A percentile compares a stretch with the other conserved stretches of the same genome.
Conservation (phyloP, 2,888 invertebrate genomes). For the Noctua janthe region DNA sequence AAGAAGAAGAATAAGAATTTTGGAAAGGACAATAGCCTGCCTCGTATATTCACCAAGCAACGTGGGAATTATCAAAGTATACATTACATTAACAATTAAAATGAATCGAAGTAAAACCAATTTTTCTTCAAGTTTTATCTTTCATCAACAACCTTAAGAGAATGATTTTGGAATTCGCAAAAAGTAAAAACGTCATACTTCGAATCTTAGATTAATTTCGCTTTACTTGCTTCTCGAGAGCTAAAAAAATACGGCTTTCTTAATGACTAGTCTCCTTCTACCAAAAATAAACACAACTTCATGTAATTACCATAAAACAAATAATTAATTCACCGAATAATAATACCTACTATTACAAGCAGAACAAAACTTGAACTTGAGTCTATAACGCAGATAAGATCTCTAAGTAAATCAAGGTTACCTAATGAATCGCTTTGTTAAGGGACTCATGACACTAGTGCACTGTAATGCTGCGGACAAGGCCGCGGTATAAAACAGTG, state of each 20-base stretch:
- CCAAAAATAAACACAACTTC: conserved; percentile 1
- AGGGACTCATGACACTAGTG: conserved; percentile 49
- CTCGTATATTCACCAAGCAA: not conserved
- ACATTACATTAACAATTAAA: not conserved
- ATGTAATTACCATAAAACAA: conserved; percentile 10
- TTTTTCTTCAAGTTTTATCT: not conserved
- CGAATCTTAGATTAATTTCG: not conserved
- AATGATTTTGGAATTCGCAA: not conserved
- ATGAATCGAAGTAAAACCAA: not conserved
- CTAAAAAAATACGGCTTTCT: not conserved
- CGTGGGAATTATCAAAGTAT: conserved; percentile 10
- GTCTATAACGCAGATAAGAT: conserved; percentile 64
- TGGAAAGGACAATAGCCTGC: conserved; percentile 11
- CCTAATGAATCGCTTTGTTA: conserved; percentile 55
- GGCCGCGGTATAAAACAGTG: conserved; percentile 23
- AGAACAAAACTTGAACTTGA: conserved; percentile 70
- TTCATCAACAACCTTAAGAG: not conserved
- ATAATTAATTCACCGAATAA: conserved; percentile 53
- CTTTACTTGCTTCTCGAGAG: not conserved
- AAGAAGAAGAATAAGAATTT: not conserved
- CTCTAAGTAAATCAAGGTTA: conserved; percentile 59
- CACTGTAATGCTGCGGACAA: conserved; percentile 33
- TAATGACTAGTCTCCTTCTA: not conserved
- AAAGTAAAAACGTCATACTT: not conserved
- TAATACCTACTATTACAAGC: conserved; percentile 34